Percentiles rank a stretch among this genome's conserved stretches.
phyloP scores from a whole-genome alignment of 1,140 invertebrate species.

The Tetragonula clypearis region DNA sequence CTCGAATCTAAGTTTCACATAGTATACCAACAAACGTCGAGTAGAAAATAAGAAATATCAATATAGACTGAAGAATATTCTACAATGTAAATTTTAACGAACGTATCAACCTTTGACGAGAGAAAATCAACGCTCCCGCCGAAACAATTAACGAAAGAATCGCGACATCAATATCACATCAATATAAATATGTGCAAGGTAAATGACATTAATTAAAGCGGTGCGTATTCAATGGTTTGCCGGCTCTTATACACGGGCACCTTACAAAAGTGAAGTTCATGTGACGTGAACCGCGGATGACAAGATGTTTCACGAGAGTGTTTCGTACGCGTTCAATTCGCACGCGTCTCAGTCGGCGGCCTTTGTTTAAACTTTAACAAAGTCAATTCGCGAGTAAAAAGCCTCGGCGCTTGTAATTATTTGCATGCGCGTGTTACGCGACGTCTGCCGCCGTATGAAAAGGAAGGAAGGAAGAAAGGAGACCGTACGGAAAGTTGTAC shows the following conservation, averaged over 20 bases:
- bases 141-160: neutral
- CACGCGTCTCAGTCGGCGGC: neutral
- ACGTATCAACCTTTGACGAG: neutral
- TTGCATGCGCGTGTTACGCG: constrained; percentile 41
- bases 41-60: neutral
- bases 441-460: constrained; percentile 33
- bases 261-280: neutral
- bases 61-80: neutral
- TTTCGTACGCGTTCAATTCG: neutral
- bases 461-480: constrained; percentile 41
- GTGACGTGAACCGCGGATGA: neutral
- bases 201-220: constrained; percentile 11
- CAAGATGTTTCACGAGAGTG: neutral
- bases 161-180: neutral
- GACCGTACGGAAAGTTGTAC: constrained; percentile 50
- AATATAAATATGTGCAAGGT: neutral
- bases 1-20: neutral
- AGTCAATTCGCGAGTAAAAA: constrained; percentile 35
- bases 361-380: constrained; percentile 30
- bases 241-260: too few species aligned
- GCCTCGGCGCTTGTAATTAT: neutral
- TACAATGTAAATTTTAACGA: neutral
- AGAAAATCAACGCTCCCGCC: neutral
- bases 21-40: neutral
- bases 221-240: neutral